Evolutionary conservation across 2,797 vertebrate species (phyloP), one percentile per base, ranked within the genome.

Genomic region (Molossus molossus): DNA sequence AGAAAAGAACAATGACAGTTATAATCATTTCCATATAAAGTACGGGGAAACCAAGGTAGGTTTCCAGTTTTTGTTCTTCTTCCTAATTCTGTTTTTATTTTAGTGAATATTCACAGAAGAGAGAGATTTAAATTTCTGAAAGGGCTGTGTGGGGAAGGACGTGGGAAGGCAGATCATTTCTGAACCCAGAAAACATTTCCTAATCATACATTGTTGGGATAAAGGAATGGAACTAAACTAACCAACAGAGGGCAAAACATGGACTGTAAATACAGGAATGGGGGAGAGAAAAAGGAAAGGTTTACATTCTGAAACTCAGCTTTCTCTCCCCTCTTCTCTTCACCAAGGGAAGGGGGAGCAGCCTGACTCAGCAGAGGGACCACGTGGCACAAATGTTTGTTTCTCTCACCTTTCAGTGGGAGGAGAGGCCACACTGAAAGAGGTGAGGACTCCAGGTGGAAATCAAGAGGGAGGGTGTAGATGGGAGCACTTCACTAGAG

Each of bases 71-170:
- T 90, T 70, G 58, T 70, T 91, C 75, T 67, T 80, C 67, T 77
- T 92, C 14, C 92, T 84, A 57, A 92, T 73, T 76, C 72, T 62
- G 25, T 85, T 85, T 91, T 92, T 81, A 94, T 80, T 85, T 90
- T 90, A 25, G 9, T 67, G 37, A 96, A 60, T 48, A 75, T 73
- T 95, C 72, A 87, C 72, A 88, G 29, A 45, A 55, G 57, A 91
- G 70, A 70, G 55, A 58, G 62, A 79, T 82, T 90, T 82, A 75
- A 33, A 73, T 79, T 93, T 94, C 93, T 93, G 80, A 64, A 84
- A 89, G 90, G 62, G 21, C 25, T 83, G 10, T 83, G 10, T 20
- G 10, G 40, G 75, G 75, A 91, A 94, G 50, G 40, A 85, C 58
- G 10, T 3, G 55, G 29, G 48, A 75, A 87, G 25, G 23, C 23